A percentile compares a stretch with the other conserved stretches of the same genome.
These are phyloP conservation scores for Sericinus montela DNA, from an alignment of 2,888 invertebrate species.

Conservation along the genomic window DNA sequence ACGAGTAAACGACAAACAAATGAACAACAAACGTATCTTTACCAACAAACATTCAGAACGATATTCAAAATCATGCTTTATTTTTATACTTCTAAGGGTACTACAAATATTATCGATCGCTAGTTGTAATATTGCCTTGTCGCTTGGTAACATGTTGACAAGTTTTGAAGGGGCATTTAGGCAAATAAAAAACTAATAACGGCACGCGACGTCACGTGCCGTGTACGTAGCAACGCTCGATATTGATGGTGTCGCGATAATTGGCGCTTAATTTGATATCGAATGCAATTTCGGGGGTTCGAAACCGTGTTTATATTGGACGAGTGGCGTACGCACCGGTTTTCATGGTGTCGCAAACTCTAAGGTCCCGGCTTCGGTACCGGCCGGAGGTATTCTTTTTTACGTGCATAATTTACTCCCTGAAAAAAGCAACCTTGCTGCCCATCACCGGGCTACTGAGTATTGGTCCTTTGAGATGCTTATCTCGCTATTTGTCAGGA, in stretches of 20 bases:
- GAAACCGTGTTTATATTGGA: neutral
- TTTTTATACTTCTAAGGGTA: too few species aligned
- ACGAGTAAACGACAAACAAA: constrained; percentile 56
- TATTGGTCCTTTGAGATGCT: too few species aligned
- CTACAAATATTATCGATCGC: neutral
- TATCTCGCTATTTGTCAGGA: too few species aligned
- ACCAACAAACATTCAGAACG: constrained; percentile 2
- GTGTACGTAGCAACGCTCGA: constrained; percentile 40
- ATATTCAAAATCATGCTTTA: neutral
- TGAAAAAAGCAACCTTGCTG: too few species aligned
- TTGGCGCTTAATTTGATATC: constrained; percentile 60
- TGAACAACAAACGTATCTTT: constrained; percentile 30
- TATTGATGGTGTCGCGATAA: constrained; percentile 71
- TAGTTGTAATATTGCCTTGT: constrained; percentile 23
- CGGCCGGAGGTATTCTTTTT: too few species aligned
- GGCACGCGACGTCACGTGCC: constrained; percentile 55
- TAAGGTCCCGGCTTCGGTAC: too few species aligned
- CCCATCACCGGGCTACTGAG: too few species aligned
- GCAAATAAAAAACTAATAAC: constrained; percentile 77
- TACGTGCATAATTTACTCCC: too few species aligned
- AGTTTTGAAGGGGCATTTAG: constrained; percentile 61
- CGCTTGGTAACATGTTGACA: constrained; percentile 67
- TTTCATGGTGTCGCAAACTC: too few species aligned
- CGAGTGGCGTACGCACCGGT: too few species aligned
- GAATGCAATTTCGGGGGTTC: neutral